Evolutionary conservation across 2,797 vertebrate species (phyloP), one percentile per base, ranked within the genome.

Genomic region (Monodelphis domestica): DNA sequence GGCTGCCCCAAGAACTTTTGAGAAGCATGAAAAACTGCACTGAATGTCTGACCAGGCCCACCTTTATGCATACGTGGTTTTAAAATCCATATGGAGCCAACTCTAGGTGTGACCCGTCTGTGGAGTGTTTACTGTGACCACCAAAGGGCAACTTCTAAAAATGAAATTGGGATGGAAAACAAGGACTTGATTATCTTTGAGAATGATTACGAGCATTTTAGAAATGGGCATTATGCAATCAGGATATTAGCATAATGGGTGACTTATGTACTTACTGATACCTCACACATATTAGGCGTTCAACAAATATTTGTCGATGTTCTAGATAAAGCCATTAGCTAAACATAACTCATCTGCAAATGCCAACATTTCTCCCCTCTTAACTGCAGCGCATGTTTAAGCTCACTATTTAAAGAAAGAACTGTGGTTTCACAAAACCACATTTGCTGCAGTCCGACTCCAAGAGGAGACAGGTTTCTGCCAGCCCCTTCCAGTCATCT

Each of bases 371-470:
- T 96, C 95, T 93, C 92, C 56, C 91, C 84, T n/a, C 57, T 92
- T 94, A 93, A 87, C 87, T 94, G 88, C 91, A 54, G 50, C 63
- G 89, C 89, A 53, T 95, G 92, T 95, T 96, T 95, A 89, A 26
- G 1, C 30, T 89, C 91, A 45, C 91, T 97, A 92, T 94, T 96
- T 94, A 56, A 91, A 95, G 93, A 93, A 95, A 94, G 55, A 6
- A 50, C 53, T 93, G 89, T n/a, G 2, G 89, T 93, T 29, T 91
- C 90, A 33, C 89, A 89, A 95, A 95, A 91, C 87, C 29, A 10
- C 21, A 38, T 21, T 88, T 96, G 55, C 70, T 57, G 55, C 55
- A 92, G 56, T 88, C 52, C 56, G 88, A 15, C 9, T 56, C 57
- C n/a, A n/a, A 91, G 28, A 54, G 89, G 45, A 55, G 12, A 0